These are phyloP conservation scores for Papilio xuthus DNA, from an alignment of 1,140 invertebrate species.

Conservation along the genomic window DNA sequence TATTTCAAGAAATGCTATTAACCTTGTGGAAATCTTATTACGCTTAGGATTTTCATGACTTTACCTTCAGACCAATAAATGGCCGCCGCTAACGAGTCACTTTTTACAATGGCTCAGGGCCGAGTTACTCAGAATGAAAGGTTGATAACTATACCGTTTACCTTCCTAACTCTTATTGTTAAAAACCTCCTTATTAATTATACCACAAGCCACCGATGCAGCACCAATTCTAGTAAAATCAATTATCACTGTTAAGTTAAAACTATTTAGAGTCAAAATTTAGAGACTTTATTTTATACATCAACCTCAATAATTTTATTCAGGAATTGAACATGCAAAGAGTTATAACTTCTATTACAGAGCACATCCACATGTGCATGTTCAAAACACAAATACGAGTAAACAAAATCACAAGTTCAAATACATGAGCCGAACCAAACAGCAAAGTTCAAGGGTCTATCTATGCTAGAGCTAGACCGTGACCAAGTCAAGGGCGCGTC, in stretches of 20 bases:
- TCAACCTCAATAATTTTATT: too few relatives aligned
- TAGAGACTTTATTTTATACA: too few relatives aligned
- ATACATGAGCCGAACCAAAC: neutral
- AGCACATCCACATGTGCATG: neutral
- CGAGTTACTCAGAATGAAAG: slow-evolving; percentile 1
- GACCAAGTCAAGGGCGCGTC: neutral
- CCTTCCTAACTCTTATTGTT: neutral
- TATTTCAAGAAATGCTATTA: slow-evolving; percentile 26
- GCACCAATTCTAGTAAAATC: too few relatives aligned
- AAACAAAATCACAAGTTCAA: neutral
- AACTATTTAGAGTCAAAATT: too few relatives aligned
- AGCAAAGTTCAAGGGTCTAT: neutral
- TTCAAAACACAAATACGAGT: neutral
- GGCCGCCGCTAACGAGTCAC: slow-evolving; percentile 7
- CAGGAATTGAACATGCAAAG: neutral
- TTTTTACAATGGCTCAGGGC: slow-evolving; percentile 3
- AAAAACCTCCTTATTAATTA: neutral
- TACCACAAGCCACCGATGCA: too few relatives aligned
- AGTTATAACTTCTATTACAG: neutral
- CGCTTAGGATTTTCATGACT: slow-evolving; percentile 8
- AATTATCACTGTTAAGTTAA: too few relatives aligned
- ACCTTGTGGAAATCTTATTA: slow-evolving; percentile 21
- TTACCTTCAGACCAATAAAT: slow-evolving; percentile 9
- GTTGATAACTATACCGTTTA: neutral
- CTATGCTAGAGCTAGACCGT: neutral